Evolutionary conservation across 2,888 invertebrate genomes (phyloP), one percentile per base, ranked within the genome.

Genomic region (Anorthoa munda): DNA sequence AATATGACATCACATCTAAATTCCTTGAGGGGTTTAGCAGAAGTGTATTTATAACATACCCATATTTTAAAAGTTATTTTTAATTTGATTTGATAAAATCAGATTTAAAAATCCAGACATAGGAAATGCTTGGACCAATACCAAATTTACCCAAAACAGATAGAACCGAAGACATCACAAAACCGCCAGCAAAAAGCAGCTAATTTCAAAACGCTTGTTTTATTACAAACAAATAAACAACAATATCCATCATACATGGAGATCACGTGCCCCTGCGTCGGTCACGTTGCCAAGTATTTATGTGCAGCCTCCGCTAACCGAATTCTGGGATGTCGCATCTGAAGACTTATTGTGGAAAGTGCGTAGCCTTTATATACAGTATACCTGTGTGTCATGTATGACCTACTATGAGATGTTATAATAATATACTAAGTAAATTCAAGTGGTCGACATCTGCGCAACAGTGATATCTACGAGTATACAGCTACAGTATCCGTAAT

Each of bases 281-380:
- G 92, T 92, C 93, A 93, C 93, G 93, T 93, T 83, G 65, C 86
- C 72, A 80, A 90, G 87, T 89, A 94, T 94, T 94, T 94, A 94
- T 93, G 90, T 88, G 82, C 83, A 83, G 75, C 51, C 85, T 85
- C 87, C 83, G 88, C 87, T 83, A 87, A 89, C 90, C 90, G 88
- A 92, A 91, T 88, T 90, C 86, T 89, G 90, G 87, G 86, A 84
- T 79, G 77, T 76, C 69, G 53, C 84, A 79, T 82, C 83, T 84
- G 86, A 81, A 87, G 90, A 92, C 81, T 90, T 91, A 93, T 92
- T 77, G 88, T 90, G 84, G 92, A 93, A 92, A 92, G 87, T 89
- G 82, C 12, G 64, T 59, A 53, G 60, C 63, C 59, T 64, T 23
- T 55, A 59, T 72, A 45, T 12, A 21, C 39, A 39, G 9, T 39